These are phyloP conservation scores for Rallus crepitans DNA, from an alignment of 2,797 vertebrate species.

Conservation along the genomic window DNA sequence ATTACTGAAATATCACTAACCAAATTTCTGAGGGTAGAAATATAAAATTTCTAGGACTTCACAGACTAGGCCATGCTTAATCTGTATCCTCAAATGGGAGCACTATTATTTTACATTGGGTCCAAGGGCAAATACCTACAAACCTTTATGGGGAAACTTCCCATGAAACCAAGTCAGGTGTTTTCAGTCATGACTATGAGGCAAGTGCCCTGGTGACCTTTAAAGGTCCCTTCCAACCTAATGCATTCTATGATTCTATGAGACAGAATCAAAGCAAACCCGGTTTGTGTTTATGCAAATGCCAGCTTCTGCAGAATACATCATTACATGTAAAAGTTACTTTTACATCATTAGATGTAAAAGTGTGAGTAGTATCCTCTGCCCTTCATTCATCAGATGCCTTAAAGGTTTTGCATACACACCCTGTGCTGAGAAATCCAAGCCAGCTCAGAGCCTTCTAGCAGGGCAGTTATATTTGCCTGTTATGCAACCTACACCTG, in stretches of 20 bases:
- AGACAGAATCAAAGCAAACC: background rate
- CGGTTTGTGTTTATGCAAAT: background rate
- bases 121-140: background rate
- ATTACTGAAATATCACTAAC: background rate
- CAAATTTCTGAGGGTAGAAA: background rate
- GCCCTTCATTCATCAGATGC: background rate
- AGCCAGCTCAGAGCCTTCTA: background rate
- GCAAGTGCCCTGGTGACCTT: background rate
- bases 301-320: background rate
- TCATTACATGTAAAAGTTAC: background rate
- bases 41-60: background rate
- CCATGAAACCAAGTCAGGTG: background rate
- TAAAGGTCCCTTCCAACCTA: too few species aligned
- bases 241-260: too few species aligned
- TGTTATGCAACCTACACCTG: background rate
- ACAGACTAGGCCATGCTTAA: background rate
- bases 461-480: background rate
- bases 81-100: background rate
- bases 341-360: background rate
- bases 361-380: background rate
- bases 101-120: background rate
- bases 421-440: background rate
- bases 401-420: background rate
- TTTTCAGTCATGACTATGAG: background rate
- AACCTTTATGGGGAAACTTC: background rate